These are phyloP conservation scores for Patagioenas fasciata DNA, from an alignment of 2,113 vertebrate genomes.

Conservation along the genomic window DNA sequence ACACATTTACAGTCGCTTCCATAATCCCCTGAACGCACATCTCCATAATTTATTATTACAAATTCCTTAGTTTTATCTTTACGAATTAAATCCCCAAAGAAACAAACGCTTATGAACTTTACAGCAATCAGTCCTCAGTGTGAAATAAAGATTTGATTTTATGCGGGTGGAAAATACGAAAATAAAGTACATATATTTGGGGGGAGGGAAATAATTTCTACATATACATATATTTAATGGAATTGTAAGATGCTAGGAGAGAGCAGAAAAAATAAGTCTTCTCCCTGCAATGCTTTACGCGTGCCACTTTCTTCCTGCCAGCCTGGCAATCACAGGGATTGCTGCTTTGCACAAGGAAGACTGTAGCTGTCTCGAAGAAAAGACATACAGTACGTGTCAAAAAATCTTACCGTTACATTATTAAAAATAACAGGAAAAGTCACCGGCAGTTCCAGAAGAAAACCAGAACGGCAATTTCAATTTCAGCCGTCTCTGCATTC, in stretches of 20 bases:
- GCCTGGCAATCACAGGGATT: slow-evolving; percentile 1
- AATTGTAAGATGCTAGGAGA: not conserved
- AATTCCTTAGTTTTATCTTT: not conserved
- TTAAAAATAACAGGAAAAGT: slow-evolving; percentile 47
- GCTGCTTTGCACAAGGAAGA: not conserved
- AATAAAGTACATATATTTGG: not conserved
- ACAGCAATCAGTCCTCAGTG: not conserved
- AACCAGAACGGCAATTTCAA: slow-evolving; percentile 5
- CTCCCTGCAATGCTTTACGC: not conserved
- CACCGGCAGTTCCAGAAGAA: slow-evolving; percentile 43
- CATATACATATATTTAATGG: accelerated
- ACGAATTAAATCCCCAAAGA: not conserved
- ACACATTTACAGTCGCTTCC: not conserved
- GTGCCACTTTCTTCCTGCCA: slow-evolving; percentile 37
- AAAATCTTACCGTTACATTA: slow-evolving; percentile 14
- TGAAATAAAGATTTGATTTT: not conserved
- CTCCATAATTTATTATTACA: not conserved
- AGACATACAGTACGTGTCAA: slow-evolving; percentile 6
- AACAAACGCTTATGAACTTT: not conserved
- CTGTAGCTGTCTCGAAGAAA: slow-evolving; percentile 32
- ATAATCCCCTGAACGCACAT: not conserved
- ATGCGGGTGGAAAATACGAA: not conserved
- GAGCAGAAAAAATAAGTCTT: not conserved
- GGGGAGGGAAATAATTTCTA: not conserved
- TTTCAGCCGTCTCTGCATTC: not conserved